Evolutionary conservation across 30 jellyfish, hydroid and myxozoan species (phyloP).

Genomic region (Sanderia malayensis): DNA sequence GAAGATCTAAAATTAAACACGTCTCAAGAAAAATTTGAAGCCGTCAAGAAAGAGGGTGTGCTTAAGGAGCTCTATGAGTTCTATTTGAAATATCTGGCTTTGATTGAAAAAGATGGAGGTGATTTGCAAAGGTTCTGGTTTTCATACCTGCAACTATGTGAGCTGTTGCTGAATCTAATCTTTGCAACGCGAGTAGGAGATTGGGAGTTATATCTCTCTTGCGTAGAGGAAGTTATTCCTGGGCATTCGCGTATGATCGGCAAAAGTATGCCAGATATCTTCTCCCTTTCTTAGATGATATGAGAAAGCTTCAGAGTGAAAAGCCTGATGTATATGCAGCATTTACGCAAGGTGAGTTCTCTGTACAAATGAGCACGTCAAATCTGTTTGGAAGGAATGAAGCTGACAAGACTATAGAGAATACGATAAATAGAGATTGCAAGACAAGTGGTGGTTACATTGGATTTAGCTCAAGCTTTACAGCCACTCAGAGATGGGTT

Average conservation of each 20-base stretch:
- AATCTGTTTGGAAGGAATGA: constrained; percentile 42
- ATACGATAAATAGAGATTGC: constrained; percentile 40
- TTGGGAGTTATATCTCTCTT: constrained; percentile 35
- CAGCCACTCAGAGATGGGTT: constrained; percentile 25
- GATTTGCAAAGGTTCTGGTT: constrained; percentile 29
- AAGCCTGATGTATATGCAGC: constrained; percentile 46
- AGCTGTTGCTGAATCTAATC: constrained; percentile 3
- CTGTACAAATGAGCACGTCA: constrained; percentile 23
- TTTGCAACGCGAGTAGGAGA: constrained; percentile 36
- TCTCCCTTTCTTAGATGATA: constrained; percentile 12
- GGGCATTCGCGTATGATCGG: constrained; percentile 30
- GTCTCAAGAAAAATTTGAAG: background rate
- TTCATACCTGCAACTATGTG: constrained; percentile 9
- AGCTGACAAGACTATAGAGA: constrained; percentile 56
- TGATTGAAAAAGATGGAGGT: constrained; percentile 4
- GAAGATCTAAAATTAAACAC: background rate
- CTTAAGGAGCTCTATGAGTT: background rate
- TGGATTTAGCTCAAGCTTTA: constrained; percentile 33
- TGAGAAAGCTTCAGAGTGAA: constrained; percentile 19
- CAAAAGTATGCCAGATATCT: constrained; percentile 47
- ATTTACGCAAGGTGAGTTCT: constrained; percentile 26
- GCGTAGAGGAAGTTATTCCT: constrained; percentile 26
- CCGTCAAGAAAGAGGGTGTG: background rate
- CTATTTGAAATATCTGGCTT: background rate
- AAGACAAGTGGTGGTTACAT: constrained; percentile 28